phyloP scores from a whole-genome alignment of 2,797 vertebrate genomes.

The Tachyglossus aculeatus region DNA sequence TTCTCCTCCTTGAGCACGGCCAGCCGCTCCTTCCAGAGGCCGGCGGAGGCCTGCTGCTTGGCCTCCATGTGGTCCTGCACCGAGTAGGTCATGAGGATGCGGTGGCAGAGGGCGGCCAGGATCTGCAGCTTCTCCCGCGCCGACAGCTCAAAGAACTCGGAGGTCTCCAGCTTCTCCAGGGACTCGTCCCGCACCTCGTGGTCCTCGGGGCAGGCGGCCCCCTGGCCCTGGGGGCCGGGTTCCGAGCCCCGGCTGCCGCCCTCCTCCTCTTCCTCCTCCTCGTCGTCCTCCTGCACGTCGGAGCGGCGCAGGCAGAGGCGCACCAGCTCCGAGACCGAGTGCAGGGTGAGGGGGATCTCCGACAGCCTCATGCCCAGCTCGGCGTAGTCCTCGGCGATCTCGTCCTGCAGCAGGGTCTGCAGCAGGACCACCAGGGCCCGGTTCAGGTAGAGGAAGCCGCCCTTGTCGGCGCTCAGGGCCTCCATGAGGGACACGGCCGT shows the following conservation, averaged over 20 bases:
- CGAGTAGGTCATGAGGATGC: slow-evolving; percentile 97
- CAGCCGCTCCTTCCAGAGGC: slow-evolving; percentile 93
- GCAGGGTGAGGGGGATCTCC: slow-evolving; percentile 94
- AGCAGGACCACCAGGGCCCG: slow-evolving; percentile 91
- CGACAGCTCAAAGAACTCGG: slow-evolving; percentile 91
- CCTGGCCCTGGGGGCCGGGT: slow-evolving; percentile 73
- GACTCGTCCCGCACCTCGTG: slow-evolving; percentile 90
- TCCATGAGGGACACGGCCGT: slow-evolving; percentile 90
- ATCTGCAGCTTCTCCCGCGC: slow-evolving; percentile 90
- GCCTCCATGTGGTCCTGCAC: slow-evolving; percentile 94
- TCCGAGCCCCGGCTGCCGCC: too few species aligned
- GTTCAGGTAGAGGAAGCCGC: slow-evolving; percentile 93
- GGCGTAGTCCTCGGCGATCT: slow-evolving; percentile 94
- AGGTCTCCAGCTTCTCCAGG: slow-evolving; percentile 90
- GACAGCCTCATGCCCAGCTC: slow-evolving; percentile 94
- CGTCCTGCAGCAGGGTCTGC: slow-evolving; percentile 95
- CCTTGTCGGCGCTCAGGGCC: slow-evolving; percentile 89
- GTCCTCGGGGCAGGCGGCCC: slow-evolving; percentile 81
- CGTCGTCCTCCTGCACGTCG: slow-evolving; percentile 88
- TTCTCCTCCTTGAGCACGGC: slow-evolving; percentile 93
- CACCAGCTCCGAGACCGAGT: slow-evolving; percentile 92
- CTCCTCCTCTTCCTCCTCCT: slow-evolving; percentile 56
- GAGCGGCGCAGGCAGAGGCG: slow-evolving; percentile 91
- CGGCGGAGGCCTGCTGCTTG: slow-evolving; percentile 88
- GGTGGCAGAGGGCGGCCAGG: slow-evolving; percentile 90